Percentiles rank a stretch among this genome's conserved stretches.
Evolutionary conservation across 2,797 vertebrate species (phyloP).

Genomic region (Ibycter americanus): DNA sequence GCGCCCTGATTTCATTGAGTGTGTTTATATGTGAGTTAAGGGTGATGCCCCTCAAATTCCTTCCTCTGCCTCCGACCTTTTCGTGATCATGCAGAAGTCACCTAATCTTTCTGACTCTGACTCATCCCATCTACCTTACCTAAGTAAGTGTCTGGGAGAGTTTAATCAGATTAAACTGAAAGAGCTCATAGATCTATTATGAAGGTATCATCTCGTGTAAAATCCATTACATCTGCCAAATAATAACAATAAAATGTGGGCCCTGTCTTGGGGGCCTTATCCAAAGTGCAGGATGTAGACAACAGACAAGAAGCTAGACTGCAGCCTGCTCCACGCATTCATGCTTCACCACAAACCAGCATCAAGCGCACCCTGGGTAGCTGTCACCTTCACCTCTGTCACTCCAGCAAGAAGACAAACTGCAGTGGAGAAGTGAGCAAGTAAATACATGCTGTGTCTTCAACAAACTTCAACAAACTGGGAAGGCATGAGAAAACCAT

Average conservation of each 20-base stretch:
- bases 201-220: background rate
- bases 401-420: background rate
- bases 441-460: background rate
- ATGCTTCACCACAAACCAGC: background rate
- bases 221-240: background rate
- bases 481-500: background rate
- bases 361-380: background rate
- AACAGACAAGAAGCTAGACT: background rate
- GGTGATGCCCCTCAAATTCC: background rate
- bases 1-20: background rate
- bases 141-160: background rate
- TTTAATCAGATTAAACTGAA: conserved; percentile 27
- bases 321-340: background rate
- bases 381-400: background rate
- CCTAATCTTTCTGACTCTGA: background rate
- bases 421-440: background rate
- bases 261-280: background rate
- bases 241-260: background rate
- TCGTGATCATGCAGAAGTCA: background rate
- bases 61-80: background rate
- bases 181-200: background rate
- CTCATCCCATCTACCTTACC: background rate
- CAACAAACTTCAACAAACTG: background rate
- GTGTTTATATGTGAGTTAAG: background rate
- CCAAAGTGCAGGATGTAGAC: background rate